Evolutionary conservation across 1,140 invertebrate species (phyloP).

Genomic region (Apis cerana): DNA sequence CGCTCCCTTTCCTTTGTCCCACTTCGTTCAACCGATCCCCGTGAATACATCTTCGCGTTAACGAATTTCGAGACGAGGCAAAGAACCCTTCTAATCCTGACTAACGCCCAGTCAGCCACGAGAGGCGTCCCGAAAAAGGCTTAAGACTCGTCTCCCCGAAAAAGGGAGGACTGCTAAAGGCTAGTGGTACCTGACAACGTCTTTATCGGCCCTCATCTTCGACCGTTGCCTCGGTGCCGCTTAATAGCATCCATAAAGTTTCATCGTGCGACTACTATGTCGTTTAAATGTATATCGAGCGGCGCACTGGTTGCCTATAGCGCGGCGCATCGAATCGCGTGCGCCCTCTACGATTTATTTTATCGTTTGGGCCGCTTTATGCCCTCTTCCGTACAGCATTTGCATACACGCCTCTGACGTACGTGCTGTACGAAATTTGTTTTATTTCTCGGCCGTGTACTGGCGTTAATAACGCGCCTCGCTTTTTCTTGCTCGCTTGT

Average conservation of each 20-base stretch:
- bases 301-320: neutral
- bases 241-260: constrained; percentile 55
- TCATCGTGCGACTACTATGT: constrained; percentile 56
- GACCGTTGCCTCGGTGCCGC: constrained; percentile 23
- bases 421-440: constrained; percentile 45
- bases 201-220: constrained; percentile 49
- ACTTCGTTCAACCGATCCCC: neutral
- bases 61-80: constrained; percentile 58
- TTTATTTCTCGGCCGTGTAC: constrained; percentile 40
- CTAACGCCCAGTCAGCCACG: constrained; percentile 50
- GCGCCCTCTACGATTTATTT: constrained; percentile 47
- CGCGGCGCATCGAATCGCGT: constrained; percentile 46
- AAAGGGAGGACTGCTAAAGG: constrained; percentile 29
- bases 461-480: constrained; percentile 41
- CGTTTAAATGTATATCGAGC: constrained; percentile 55
- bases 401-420: constrained; percentile 42
- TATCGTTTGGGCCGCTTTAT: constrained; percentile 48
- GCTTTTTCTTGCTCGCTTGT: neutral
- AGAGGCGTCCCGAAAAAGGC: constrained; percentile 3
- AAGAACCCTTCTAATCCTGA: constrained; percentile 68
- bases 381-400: constrained; percentile 36
- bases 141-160: constrained; percentile 44
- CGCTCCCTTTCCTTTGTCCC: neutral
- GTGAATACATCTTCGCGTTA: constrained; percentile 54
- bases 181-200: constrained; percentile 32